A percentile compares a stretch with the other conserved stretches of the same genome.
phyloP scores from a whole-genome alignment of 2,797 vertebrate species.

The Myripristis jacobus region DNA sequence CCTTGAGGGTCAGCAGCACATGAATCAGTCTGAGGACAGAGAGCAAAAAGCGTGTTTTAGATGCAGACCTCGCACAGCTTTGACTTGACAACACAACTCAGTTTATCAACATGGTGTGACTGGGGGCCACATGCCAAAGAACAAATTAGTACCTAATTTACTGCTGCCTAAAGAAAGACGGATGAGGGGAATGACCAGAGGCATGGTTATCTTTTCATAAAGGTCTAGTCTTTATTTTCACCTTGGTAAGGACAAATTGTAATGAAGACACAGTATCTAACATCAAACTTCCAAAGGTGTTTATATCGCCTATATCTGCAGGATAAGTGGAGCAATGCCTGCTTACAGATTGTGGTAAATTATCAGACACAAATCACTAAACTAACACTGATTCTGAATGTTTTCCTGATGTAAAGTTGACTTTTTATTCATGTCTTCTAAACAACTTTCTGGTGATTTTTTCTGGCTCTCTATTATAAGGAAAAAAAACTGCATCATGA shows the following conservation, averaged over 20 bases:
- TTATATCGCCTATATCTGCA: too few relatives aligned
- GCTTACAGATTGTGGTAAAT: too few relatives aligned
- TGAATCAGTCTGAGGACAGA: conserved; percentile 89
- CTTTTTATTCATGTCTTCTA: not conserved
- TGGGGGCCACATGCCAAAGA: not conserved
- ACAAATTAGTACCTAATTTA: conserved; percentile 1
- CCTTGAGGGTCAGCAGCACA: conserved; percentile 87
- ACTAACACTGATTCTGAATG: not conserved
- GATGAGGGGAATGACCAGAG: not conserved
- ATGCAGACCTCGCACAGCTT: not conserved
- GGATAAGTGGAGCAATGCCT: too few relatives aligned
- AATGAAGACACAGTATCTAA: too few relatives aligned
- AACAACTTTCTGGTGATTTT: conserved; percentile 19
- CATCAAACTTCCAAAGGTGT: too few relatives aligned
- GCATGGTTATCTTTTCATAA: not conserved
- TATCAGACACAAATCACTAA: too few relatives aligned
- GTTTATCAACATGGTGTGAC: not conserved
- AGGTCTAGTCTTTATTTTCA: not conserved
- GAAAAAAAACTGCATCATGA: conserved; percentile 17
- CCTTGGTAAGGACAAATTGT: too few relatives aligned
- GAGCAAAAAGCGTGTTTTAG: conserved; percentile 34
- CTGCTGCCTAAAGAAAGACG: not conserved
- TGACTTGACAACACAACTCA: conserved; percentile 1
- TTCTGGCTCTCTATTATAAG: not conserved
- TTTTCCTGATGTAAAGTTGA: not conserved